Base-by-base conservation (phyloP, 2,113 vertebrate species). In the Promerops cafer region DNA sequence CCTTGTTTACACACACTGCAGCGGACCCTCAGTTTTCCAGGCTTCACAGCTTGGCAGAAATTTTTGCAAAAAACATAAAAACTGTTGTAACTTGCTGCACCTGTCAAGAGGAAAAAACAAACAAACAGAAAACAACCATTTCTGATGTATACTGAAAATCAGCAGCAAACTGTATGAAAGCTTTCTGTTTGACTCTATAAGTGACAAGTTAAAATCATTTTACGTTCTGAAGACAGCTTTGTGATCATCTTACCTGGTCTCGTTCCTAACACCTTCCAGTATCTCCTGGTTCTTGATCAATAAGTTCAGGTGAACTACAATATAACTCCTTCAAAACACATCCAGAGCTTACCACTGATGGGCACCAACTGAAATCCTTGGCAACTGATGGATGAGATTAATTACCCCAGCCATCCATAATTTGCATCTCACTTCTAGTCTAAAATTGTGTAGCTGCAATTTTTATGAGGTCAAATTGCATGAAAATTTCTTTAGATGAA, bases 31-130 rank as follows among this genome's bases (percentile, higher is more conserved):
- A 99, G 98, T 85, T 99, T 99, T 47, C 99, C 99, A 3, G 98
- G 98, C 83, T 98, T 98, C 65, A 99, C 94, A 7, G 97, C 96
- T 19, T 94, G 92, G 92, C 99, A 99, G 72, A 95, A 89, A 56
- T 92, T 94, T 95, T 99, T 99, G 97, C 99, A 99, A 63, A 97
- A 99, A 80, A 99, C 98, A 31, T 98, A 99, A 95, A 99, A 99
- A 63, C 98, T 98, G 96, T 97, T 99, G 97, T 98, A 97, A 56
- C 78, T 60, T 15, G 78, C 61, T 85, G 89, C 83, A 87, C 97
- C 99, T 99, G 97, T 91, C 39, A 91, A 28, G 35, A 69, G 22
- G 6, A 28, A 85, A 85, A 93, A 76, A 28, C 23, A 76, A 83
- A 5, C 30, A 68, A 83, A 82, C 7, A 64, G 47, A 60, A 13